These are phyloP conservation scores for Neoaliturus tenellus DNA, from an alignment of 2,888 invertebrate species.

Conservation along the genomic window DNA sequence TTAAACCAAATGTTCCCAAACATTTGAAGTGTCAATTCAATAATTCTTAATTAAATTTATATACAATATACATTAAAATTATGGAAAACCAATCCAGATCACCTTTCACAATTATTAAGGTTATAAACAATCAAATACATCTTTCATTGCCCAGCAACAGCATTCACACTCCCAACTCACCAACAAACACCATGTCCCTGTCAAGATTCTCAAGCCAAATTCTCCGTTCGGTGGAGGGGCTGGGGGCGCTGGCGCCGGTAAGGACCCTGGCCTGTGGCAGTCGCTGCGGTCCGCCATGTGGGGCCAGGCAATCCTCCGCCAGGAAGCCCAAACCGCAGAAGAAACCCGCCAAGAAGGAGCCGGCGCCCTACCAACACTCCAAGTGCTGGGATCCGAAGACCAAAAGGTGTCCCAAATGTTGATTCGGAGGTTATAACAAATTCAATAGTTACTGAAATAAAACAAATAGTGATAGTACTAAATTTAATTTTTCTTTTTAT, in stretches of 20 bases:
- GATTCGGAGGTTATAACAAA: not conserved
- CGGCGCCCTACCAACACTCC: not conserved
- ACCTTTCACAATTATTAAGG: too few species aligned
- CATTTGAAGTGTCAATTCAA: too few species aligned
- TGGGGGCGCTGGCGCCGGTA: not conserved
- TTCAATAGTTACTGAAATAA: too few species aligned
- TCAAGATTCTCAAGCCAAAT: not conserved
- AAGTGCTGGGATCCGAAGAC: not conserved
- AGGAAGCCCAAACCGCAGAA: not conserved
- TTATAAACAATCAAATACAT: not conserved
- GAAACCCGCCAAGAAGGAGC: not conserved
- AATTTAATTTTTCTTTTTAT: too few species aligned
- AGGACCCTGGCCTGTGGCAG: constrained; percentile 8
- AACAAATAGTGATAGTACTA: too few species aligned
- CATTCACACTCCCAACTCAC: not conserved
- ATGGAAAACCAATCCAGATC: too few species aligned
- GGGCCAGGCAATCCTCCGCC: not conserved
- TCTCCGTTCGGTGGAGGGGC: not conserved
- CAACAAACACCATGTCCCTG: constrained; percentile 13
- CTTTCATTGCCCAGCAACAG: not conserved
- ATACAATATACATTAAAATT: too few species aligned
- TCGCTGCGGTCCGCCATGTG: not conserved
- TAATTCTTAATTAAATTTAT: too few species aligned
- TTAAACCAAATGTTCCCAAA: too few species aligned
- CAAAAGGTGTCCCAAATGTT: constrained; percentile 2